Base-by-base conservation (phyloP, 2,797 vertebrate species). In the Sebastes iracundus region DNA sequence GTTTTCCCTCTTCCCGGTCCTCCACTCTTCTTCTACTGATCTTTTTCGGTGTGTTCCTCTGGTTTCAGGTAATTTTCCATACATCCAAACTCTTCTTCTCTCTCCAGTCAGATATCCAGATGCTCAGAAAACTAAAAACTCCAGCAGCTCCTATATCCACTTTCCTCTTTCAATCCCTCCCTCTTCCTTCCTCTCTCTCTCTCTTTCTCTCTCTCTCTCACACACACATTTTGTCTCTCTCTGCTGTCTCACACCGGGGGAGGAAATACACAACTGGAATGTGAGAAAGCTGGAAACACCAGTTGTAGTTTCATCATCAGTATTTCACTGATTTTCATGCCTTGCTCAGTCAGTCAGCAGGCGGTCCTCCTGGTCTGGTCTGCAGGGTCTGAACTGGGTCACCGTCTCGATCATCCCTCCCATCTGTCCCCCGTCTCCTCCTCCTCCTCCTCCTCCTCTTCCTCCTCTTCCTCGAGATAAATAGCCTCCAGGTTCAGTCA, bases 121-220 rank as follows among this genome's bases (percentile, higher is more conserved):
- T 88, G 88, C 81, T 78, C 63, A 65, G 69, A 65, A 84, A 86
- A 77, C 70, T 70, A 63, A 85, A 85, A 59, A 90, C 80, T 49
- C 46, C 46, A 1, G 46, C 81, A 73, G 81, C 84, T 87, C 58
- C 77, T 75, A 35, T 64, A 35, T 64, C 52, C 27, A 77, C 90
- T 91, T 87, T 86, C 79, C 84, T 88, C 82, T 79, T 2, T 16
- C 87, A 70, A 71, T 69, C 91, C 88, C 91, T 86, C 87, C 87
- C 87, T 85, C 88, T 90, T 84, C 84, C 89, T 90, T 84, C 84
- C 56, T 61, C 63, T 22, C 71, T 60, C 28, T 53, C 5, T 8
- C 23, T 3, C 1, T 20, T 1, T 22, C 86, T 80, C 28, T 9
- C 2, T 28, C 27, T 11, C 6, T 23, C 52, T 55, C 80, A 14